A percentile compares a stretch with the other conserved stretches of the same genome.
phyloP scores from a whole-genome alignment of 2,888 invertebrate species.

The Pharmacophagus antenor region DNA sequence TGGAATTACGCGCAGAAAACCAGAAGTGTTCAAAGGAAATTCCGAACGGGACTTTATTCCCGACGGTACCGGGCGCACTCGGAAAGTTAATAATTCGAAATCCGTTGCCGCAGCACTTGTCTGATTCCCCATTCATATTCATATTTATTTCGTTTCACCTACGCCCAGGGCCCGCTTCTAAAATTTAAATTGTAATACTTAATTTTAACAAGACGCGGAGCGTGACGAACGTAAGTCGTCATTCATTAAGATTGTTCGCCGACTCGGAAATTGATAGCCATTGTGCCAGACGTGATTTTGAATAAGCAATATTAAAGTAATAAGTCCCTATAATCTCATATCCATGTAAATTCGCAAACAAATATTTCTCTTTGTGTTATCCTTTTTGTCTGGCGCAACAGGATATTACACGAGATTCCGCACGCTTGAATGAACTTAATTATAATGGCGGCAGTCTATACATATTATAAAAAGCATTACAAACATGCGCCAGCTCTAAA shows the following conservation, averaged over 20 bases:
- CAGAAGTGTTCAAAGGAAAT: conserved; percentile 53
- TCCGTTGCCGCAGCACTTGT: conserved; percentile 67
- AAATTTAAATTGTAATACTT: conserved; percentile 76
- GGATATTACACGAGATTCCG: conserved; percentile 28
- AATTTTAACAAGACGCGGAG: conserved; percentile 69
- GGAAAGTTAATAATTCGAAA: conserved; percentile 78
- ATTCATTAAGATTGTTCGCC: conserved; percentile 63
- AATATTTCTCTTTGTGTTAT: conserved; percentile 30
- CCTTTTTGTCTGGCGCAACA: conserved; percentile 28
- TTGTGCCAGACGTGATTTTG: conserved; percentile 61
- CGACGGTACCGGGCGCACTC: conserved; percentile 65
- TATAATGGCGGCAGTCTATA: conserved; percentile 19
- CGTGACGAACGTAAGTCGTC: conserved; percentile 39
- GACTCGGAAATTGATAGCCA: conserved; percentile 68
- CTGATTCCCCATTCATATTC: conserved; percentile 79
- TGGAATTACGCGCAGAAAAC: conserved; percentile 36
- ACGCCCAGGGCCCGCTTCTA: conserved; percentile 60
- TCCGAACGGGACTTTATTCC: conserved; percentile 36
- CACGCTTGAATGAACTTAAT: conserved; percentile 30
- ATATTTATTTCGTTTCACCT: conserved; percentile 80
- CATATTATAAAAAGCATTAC: too few species aligned
- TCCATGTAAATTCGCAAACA: conserved; percentile 69
- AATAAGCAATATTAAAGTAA: conserved; percentile 63
- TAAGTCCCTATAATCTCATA: conserved; percentile 71
- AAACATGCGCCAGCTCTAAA: too few species aligned